Evolutionary conservation across 2,797 vertebrate genomes (phyloP).

Genomic region (Sternotherus odoratus): DNA sequence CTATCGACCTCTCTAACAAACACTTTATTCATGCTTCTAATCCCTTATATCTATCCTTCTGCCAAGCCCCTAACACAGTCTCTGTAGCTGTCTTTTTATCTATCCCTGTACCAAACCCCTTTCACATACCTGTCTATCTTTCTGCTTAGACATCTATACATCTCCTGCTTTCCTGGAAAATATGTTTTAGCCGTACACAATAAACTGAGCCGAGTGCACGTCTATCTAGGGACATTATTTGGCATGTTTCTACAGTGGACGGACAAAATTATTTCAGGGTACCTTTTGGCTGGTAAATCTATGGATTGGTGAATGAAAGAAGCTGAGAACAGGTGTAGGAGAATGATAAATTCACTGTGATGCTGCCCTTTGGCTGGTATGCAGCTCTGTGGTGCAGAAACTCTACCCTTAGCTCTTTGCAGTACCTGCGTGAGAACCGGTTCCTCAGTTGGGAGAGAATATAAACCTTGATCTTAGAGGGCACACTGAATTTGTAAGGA

Average conservation of each 20-base stretch:
- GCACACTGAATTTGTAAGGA: neutral
- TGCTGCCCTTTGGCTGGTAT: neutral
- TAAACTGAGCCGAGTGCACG: no score
- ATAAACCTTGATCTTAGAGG: neutral
- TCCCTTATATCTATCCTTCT: no score
- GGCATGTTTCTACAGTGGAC: neutral
- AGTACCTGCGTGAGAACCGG: neutral
- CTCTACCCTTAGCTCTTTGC: neutral
- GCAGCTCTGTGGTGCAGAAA: neutral
- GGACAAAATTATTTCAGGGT: neutral
- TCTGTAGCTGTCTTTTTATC: neutral
- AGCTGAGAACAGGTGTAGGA: neutral
- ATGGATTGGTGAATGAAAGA: neutral
- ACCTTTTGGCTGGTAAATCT: neutral
- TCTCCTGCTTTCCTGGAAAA: neutral
- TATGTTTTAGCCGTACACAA: neutral
- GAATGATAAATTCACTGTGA: neutral
- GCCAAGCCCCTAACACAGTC: no score
- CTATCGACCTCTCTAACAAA: no score
- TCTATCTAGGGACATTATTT: neutral
- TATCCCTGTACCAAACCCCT: neutral
- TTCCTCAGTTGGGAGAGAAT: neutral
- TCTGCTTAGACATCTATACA: neutral
- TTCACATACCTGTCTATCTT: neutral
- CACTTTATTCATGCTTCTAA: no score